phyloP scores from a whole-genome alignment of 1,140 invertebrate genomes.

The Sweltsa coloradensis region DNA sequence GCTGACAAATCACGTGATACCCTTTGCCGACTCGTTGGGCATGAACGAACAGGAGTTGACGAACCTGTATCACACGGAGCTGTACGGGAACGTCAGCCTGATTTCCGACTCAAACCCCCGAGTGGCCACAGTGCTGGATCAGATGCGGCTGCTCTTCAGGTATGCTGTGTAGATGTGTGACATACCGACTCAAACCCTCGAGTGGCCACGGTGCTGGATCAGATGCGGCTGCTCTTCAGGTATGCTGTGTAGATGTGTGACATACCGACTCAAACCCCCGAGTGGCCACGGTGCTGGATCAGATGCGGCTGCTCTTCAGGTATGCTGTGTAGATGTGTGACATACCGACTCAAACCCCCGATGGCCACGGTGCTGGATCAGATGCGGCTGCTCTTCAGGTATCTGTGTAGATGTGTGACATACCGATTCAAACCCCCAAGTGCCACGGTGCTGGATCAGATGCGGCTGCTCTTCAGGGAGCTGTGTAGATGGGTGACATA shows the following conservation, averaged over 20 bases:
- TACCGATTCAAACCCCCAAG: slow-evolving; percentile 67
- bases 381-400: slow-evolving; percentile 62
- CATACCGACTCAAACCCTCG: slow-evolving; percentile 70
- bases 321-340: too few relatives aligned
- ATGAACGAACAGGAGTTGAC: slow-evolving; percentile 83
- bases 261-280: slow-evolving; percentile 70
- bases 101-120: slow-evolving; percentile 68
- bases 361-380: slow-evolving; percentile 69
- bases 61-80: slow-evolving; percentile 57
- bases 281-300: slow-evolving; percentile 67
- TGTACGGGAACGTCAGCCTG: slow-evolving; percentile 57
- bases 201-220: slow-evolving; percentile 67
- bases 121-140: slow-evolving; percentile 67
- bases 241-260: too few relatives aligned
- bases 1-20: slow-evolving; percentile 52
- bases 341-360: slow-evolving; percentile 70
- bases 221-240: slow-evolving; percentile 66
- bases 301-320: slow-evolving; percentile 66
- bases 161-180: too few relatives aligned
- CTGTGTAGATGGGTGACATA: too few relatives aligned
- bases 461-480: slow-evolving; percentile 57
- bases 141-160: slow-evolving; percentile 66
- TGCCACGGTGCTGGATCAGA: slow-evolving; percentile 74
- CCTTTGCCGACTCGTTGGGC: slow-evolving; percentile 71
- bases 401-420: too few relatives aligned